Evolutionary conservation across 2,113 vertebrate genomes (phyloP).

Genomic region (Dryoscopus gambensis): DNA sequence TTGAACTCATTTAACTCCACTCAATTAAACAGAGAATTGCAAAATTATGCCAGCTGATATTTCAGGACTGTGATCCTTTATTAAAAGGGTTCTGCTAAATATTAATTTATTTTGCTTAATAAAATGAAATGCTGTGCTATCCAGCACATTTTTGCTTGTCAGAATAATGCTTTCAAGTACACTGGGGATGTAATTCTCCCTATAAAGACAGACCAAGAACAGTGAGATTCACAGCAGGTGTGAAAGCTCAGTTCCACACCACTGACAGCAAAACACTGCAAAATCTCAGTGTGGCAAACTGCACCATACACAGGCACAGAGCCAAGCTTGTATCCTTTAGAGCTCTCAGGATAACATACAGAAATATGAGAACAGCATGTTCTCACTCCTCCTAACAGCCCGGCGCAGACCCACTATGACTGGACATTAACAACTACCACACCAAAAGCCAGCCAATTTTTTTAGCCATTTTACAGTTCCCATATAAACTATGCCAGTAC

Average conservation of each 20-base stretch:
- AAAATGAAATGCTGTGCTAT: neutral
- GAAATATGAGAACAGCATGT: conserved; percentile 3
- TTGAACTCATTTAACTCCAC: neutral
- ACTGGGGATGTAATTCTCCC: neutral
- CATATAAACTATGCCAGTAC: neutral
- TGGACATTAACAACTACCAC: neutral
- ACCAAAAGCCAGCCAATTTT: neutral
- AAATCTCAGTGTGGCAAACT: neutral
- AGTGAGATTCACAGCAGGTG: neutral
- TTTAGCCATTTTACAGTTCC: conserved; percentile 8
- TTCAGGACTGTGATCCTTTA: neutral
- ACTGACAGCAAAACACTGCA: neutral
- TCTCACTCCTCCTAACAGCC: neutral
- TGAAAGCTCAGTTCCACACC: neutral
- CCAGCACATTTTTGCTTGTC: neutral
- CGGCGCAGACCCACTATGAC: neutral
- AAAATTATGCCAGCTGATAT: neutral
- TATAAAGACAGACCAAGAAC: neutral
- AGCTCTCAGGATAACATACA: neutral
- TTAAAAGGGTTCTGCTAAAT: neutral
- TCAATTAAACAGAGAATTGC: neutral
- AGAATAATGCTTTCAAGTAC: neutral
- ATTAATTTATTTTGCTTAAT: neutral
- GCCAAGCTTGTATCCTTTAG: neutral
- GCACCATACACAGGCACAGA: neutral